Evolutionary conservation across 1,140 invertebrate species (phyloP), one percentile per base, ranked within the genome.

Genomic region (Zophobas atratus): DNA sequence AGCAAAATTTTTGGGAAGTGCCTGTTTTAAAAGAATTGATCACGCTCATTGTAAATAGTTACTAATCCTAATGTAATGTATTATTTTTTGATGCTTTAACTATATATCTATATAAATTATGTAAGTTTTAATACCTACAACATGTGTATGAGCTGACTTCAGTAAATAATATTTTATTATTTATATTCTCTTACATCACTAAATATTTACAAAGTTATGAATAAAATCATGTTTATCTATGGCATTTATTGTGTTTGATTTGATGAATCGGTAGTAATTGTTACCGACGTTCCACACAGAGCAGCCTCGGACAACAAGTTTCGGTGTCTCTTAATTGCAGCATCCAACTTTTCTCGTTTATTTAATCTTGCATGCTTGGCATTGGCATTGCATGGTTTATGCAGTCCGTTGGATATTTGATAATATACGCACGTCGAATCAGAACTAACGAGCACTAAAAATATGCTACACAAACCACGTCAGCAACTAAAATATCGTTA

Each of bases 351-450:
- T 67, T 81, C 60, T 33, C 76, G 38, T 49, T 77, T 80, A 73
- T 83, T 77, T 57, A 79, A 78, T 67, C 70, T 76, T n/a, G 77
- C 41, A 41, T 82, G 78, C 71, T 82, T 81, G 1, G 77, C 75
- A 36, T 57, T 79, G 5, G 76, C 78, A 32, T 81, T 78, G 5
- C 46, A 53, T 5, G 81, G 82, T 56, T 79, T 72, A 36, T 67
- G 33, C 38, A 85, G 70, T 43, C 80, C 81, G 20, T 83, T 49
- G 20, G 75, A 48, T 48, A 85, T 73, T 79, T 84, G 76, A 63
- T 85, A 85, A 78, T 79, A 85, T 20, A 85, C 80, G 70, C 80
- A 84, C 5, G 84, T 85, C 4, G 82, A 84, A 79, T 85, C 84
- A 49, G 80, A 49, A 76, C 82, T 81, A 6, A 85, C 80, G 4